Conservation (phyloP, 2,888 invertebrate genomes). For the Lordiphosa andalusiaca region DNA sequence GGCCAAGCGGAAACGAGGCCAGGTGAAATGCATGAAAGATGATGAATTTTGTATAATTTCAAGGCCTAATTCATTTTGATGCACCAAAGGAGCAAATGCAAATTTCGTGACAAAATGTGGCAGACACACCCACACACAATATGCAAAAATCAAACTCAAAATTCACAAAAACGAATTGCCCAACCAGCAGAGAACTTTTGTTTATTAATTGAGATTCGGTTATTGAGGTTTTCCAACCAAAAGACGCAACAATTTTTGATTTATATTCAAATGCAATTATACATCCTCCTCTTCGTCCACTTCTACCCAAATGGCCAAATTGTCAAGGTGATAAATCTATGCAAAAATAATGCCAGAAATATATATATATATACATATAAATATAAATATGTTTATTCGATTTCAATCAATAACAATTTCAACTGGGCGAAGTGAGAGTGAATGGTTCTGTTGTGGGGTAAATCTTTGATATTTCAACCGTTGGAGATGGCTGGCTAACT, state of each 20-base stretch:
- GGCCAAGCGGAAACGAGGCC: slow-evolving; percentile 26
- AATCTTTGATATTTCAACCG: too few species aligned
- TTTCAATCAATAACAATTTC: too few species aligned
- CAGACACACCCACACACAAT: slow-evolving; percentile 1
- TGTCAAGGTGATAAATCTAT: too few species aligned
- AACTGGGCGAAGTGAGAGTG: background rate
- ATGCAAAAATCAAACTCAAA: slow-evolving; percentile 4
- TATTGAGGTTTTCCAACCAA: slow-evolving; percentile 9
- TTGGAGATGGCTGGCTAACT: too few species aligned
- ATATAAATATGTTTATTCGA: too few species aligned
- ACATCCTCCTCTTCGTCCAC: too few species aligned
- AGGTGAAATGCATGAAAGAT: too few species aligned
- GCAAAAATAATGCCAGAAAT: too few species aligned
- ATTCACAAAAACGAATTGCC: slow-evolving; percentile 4
- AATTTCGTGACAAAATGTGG: slow-evolving; percentile 6
- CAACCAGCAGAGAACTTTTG: background rate
- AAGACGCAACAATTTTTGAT: slow-evolving; percentile 22
- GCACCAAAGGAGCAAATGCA: background rate
- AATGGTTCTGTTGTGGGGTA: background rate
- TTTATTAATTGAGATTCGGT: slow-evolving; percentile 30
- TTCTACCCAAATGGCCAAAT: too few species aligned
- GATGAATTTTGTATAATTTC: too few species aligned
- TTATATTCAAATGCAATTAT: slow-evolving; percentile 46
- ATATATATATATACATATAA: too few species aligned
- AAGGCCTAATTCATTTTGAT: slow-evolving; percentile 10